A percentile compares a stretch with the other conserved stretches of the same genome.
These are phyloP conservation scores for Centrocercus urophasianus DNA, from an alignment of 2,113 vertebrate species.

Conservation along the genomic window DNA sequence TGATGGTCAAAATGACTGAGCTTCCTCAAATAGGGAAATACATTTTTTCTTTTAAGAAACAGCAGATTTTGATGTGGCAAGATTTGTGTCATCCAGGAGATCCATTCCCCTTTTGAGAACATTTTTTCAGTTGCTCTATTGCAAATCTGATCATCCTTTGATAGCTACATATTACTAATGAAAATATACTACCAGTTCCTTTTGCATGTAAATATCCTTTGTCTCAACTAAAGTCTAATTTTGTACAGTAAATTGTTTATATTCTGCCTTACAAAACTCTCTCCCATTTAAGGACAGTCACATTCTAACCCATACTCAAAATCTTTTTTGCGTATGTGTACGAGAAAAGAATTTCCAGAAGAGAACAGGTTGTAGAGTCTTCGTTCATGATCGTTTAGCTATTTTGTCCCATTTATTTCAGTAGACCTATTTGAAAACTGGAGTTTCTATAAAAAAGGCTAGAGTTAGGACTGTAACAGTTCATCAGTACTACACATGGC, in stretches of 20 bases:
- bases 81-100: not conserved
- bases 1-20: not conserved
- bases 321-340: not conserved
- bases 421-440: not conserved
- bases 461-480: not conserved
- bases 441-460: not conserved
- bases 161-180: fast-evolving
- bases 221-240: not conserved
- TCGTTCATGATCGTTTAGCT: not conserved
- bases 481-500: not conserved
- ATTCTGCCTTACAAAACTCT: not conserved
- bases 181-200: not conserved
- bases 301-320: not conserved
- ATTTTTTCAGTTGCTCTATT: not conserved
- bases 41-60: not conserved
- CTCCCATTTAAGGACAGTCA: not conserved
- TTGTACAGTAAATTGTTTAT: not conserved
- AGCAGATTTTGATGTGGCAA: not conserved
- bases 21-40: not conserved
- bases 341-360: not conserved
- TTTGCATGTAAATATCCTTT: not conserved
- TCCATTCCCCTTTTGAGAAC: not conserved
- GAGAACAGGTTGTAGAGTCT: not conserved
- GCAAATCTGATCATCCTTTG: not conserved
- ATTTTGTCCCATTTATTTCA: not conserved